These are phyloP conservation scores for Fistularia commersonii DNA, from an alignment of 2,797 vertebrate genomes.

Conservation along the genomic window DNA sequence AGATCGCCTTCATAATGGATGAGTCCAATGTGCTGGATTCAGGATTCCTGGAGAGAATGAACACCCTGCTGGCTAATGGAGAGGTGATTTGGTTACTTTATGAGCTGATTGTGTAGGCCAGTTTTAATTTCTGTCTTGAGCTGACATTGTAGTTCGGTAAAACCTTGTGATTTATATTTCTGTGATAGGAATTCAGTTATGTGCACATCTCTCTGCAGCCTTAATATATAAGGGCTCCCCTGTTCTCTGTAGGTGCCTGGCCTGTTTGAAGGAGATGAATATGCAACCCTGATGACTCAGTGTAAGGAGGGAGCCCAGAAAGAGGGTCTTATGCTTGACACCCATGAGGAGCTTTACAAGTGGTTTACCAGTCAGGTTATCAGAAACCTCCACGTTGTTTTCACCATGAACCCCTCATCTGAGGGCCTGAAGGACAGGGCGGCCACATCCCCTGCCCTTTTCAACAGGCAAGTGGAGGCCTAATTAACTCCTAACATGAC, in stretches of 20 bases:
- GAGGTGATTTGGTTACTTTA: conserved; percentile 76
- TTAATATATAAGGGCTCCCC: no score
- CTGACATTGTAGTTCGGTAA: no score
- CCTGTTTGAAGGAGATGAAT: conserved; percentile 97
- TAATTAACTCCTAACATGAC: background rate
- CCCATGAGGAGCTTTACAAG: conserved; percentile 96
- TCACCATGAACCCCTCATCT: conserved; percentile 99
- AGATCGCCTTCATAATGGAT: conserved; percentile 99
- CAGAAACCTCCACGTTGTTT: conserved; percentile 97
- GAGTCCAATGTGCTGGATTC: conserved; percentile 98
- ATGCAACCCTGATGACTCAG: conserved; percentile 97
- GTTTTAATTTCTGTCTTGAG: no score
- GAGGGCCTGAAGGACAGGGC: conserved; percentile 97
- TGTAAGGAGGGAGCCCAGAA: conserved; percentile 99
- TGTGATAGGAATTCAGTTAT: no score
- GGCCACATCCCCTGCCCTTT: conserved; percentile 96
- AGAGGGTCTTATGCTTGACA: conserved; percentile 97
- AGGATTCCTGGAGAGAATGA: conserved; percentile 98
- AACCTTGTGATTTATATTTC: no score
- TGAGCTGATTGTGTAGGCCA: no score
- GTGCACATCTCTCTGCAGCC: no score
- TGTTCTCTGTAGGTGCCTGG: conserved; percentile 85
- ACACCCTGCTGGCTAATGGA: conserved; percentile 96
- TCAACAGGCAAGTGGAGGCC: conserved; percentile 85
- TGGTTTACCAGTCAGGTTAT: conserved; percentile 99